phyloP scores from a whole-genome alignment of 2,888 invertebrate genomes.

The Platerodrilus igneus region DNA sequence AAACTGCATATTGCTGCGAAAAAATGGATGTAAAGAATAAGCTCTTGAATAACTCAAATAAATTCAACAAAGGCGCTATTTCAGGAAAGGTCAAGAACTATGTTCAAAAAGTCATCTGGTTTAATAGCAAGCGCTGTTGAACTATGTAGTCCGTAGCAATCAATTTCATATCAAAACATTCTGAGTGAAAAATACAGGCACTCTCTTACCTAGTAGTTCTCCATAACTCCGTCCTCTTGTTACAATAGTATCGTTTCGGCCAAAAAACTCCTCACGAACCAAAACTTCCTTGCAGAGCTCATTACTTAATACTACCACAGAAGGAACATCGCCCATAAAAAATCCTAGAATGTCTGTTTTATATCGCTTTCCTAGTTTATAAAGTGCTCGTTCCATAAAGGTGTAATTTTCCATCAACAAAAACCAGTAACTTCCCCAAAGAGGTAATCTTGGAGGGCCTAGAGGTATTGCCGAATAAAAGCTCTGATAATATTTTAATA shows the following conservation, averaged over 20 bases:
- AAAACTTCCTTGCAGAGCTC: conserved; percentile 56
- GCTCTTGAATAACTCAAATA: too few relatives aligned
- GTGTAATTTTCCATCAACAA: conserved; percentile 52
- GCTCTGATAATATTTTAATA: conserved; percentile 9
- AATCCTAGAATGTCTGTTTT: conserved; percentile 58
- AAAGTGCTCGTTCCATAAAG: conserved; percentile 52
- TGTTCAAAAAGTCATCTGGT: too few relatives aligned
- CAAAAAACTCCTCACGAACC: conserved; percentile 58
- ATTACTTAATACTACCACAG: conserved; percentile 54
- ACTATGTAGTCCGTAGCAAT: too few relatives aligned
- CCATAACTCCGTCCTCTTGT: conserved; percentile 53
- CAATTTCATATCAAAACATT: too few relatives aligned
- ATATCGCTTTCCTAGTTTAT: conserved; percentile 53
- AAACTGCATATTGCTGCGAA: too few relatives aligned
- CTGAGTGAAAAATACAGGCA: too few relatives aligned
- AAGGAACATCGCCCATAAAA: conserved; percentile 51
- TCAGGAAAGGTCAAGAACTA: too few relatives aligned
- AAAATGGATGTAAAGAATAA: too few relatives aligned
- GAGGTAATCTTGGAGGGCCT: conserved; percentile 61
- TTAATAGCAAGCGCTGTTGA: too few relatives aligned
- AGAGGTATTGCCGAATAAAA: conserved; percentile 18
- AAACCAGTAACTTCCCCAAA: conserved; percentile 60
- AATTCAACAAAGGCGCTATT: too few relatives aligned
- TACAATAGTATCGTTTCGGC: conserved; percentile 52
- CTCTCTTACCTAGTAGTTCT: conserved; percentile 52